phyloP scores from a whole-genome alignment of 2,113 vertebrate genomes.

The Sinocyclocheilus rhinocerous region DNA sequence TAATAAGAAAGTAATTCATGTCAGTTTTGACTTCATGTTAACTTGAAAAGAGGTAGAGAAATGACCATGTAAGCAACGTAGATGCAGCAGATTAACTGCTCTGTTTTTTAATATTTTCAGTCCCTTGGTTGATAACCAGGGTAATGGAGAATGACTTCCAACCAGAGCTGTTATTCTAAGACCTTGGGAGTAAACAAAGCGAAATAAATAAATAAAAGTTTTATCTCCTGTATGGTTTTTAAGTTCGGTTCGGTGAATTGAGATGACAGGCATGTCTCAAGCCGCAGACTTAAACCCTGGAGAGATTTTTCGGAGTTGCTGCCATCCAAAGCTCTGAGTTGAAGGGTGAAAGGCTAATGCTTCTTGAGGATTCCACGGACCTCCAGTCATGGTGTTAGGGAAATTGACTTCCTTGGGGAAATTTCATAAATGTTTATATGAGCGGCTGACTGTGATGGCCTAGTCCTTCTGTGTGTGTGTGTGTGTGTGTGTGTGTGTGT shows the following conservation, averaged over 20 bases:
- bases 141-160: conserved; percentile 33
- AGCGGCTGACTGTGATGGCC: neutral
- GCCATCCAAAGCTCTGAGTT: conserved; percentile 35
- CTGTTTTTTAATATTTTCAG: neutral
- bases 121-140: conserved; percentile 12
- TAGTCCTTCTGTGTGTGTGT: conserved; percentile 6
- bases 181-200: conserved; percentile 31
- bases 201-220: conserved; percentile 19
- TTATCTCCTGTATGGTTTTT: conserved; percentile 33
- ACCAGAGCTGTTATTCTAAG: conserved; percentile 4
- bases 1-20: neutral
- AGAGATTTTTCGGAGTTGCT: conserved; percentile 7
- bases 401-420: conserved; percentile 32
- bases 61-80: neutral
- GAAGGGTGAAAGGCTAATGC: conserved; percentile 70
- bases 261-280: conserved; percentile 53
- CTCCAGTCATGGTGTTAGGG: conserved; percentile 29
- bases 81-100: neutral
- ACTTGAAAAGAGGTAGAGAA: neutral
- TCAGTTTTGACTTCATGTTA: neutral
- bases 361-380: conserved; percentile 47
- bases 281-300: conserved; percentile 27
- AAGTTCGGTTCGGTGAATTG: conserved; percentile 52
- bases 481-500: conserved; percentile 24
- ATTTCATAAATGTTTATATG: conserved; percentile 29